Evolutionary conservation across 2,888 invertebrate species (phyloP).

Genomic region (Tryphoninae sp.): DNA sequence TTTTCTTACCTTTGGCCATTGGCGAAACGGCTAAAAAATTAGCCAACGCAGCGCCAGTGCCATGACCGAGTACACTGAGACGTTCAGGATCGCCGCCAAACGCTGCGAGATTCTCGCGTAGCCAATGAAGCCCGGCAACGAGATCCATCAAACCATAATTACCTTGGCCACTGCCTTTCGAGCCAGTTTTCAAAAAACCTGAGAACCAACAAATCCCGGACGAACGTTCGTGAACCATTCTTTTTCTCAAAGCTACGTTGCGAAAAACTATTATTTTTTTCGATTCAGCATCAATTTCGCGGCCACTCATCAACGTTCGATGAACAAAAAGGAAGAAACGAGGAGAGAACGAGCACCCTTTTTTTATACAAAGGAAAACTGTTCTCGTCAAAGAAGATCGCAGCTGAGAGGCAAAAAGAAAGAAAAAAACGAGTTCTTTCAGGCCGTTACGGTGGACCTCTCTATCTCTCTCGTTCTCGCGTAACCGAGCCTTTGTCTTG

Average conservation of each 20-base stretch:
- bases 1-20: constrained; percentile 91
- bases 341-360: background rate
- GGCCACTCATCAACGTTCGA: background rate
- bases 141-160: constrained; percentile 96
- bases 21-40: constrained; percentile 98
- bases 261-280: background rate
- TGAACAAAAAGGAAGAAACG: background rate
- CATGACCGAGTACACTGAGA: constrained; percentile 97
- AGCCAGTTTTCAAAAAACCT: constrained; percentile 95
- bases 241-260: background rate
- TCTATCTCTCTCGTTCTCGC: constrained; percentile 14
- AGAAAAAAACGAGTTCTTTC: constrained; percentile 8
- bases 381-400: constrained; percentile 23
- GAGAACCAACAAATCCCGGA: constrained; percentile 57
- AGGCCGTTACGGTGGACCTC: constrained; percentile 16
- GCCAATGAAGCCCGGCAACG: constrained; percentile 98
- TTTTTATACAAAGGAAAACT: constrained; percentile 23
- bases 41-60: constrained; percentile 97
- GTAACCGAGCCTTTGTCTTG: constrained; percentile 35
- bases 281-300: background rate
- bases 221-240: background rate
- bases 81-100: constrained; percentile 97
- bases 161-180: constrained; percentile 93
- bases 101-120: constrained; percentile 95
- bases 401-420: background rate